phyloP scores from a whole-genome alignment of 2,797 vertebrate species.

The Melanotaenia nigrans region DNA sequence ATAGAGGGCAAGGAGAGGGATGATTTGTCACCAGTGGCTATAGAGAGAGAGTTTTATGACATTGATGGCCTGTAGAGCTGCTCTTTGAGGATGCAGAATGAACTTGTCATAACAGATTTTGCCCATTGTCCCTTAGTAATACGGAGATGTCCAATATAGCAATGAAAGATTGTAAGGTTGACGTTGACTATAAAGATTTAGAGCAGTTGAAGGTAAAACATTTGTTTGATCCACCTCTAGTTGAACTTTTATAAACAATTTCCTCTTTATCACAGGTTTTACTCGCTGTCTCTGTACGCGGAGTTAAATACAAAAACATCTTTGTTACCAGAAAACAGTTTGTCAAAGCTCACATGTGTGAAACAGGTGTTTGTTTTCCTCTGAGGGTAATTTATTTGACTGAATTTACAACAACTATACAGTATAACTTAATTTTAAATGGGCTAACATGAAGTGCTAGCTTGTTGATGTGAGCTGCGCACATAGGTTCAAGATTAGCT shows the following conservation, averaged over 20 bases:
- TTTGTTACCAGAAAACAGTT: background rate
- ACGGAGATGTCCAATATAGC: background rate
- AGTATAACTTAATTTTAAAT: background rate
- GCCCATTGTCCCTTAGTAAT: constrained; percentile 23
- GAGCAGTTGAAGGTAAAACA: background rate
- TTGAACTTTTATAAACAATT: background rate
- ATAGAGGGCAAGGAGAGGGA: constrained; percentile 6
- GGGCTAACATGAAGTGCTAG: background rate
- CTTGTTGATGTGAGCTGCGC: background rate
- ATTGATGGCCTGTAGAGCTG: constrained; percentile 69
- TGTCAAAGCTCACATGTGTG: too few relatives aligned
- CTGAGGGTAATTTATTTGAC: background rate
- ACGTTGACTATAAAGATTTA: background rate
- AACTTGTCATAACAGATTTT: constrained; percentile 46
- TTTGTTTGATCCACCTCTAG: background rate
- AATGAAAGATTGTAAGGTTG: background rate
- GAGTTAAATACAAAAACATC: background rate
- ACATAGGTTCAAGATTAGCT: background rate
- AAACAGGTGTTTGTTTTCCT: too few relatives aligned
- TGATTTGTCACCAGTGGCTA: constrained; percentile 63
- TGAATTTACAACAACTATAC: background rate
- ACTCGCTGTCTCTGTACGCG: background rate
- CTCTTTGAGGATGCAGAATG: constrained; percentile 63
- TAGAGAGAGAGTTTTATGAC: constrained; percentile 61
- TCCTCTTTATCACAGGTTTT: background rate